Evolutionary conservation across 2,797 vertebrate genomes (phyloP).

Genomic region (Pantherophis alleghaniensis): DNA sequence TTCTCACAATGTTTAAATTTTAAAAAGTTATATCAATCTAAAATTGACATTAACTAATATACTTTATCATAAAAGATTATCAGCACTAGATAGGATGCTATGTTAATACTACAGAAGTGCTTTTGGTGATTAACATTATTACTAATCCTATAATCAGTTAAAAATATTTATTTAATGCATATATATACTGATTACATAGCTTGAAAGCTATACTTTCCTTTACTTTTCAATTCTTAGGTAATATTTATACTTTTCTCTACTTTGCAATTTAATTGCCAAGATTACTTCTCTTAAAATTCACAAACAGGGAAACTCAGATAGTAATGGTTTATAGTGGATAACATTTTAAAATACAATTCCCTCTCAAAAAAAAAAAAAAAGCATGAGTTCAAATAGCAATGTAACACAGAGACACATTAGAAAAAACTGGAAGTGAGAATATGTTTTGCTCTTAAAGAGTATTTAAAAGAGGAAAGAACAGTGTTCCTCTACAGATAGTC

Average conservation of each 20-base stretch:
- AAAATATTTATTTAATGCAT: not conserved
- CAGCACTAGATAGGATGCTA: not conserved
- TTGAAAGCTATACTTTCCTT: not conserved
- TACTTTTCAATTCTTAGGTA: not conserved
- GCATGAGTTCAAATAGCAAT: not conserved
- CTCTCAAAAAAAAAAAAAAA: not conserved
- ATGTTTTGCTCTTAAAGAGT: not conserved
- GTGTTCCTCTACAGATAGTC: not conserved
- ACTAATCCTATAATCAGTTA: not conserved
- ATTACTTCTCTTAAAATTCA: not conserved
- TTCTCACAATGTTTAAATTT: not conserved
- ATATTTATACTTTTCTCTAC: not conserved
- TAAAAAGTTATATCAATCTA: not conserved
- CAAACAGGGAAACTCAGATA: not conserved
- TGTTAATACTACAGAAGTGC: not conserved
- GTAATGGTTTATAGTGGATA: not conserved
- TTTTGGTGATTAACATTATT: not conserved
- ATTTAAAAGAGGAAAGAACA: not conserved
- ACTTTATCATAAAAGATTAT: not conserved
- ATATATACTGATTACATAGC: not conserved
- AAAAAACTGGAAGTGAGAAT: not conserved
- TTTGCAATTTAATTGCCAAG: not conserved
- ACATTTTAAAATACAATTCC: not conserved
- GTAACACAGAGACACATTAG: not conserved
- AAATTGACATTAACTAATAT: not conserved